A percentile compares a stretch with the other conserved stretches of the same genome.
phyloP scores from a whole-genome alignment of 2,888 invertebrate genomes.

The Aproaerema taeniolella region DNA sequence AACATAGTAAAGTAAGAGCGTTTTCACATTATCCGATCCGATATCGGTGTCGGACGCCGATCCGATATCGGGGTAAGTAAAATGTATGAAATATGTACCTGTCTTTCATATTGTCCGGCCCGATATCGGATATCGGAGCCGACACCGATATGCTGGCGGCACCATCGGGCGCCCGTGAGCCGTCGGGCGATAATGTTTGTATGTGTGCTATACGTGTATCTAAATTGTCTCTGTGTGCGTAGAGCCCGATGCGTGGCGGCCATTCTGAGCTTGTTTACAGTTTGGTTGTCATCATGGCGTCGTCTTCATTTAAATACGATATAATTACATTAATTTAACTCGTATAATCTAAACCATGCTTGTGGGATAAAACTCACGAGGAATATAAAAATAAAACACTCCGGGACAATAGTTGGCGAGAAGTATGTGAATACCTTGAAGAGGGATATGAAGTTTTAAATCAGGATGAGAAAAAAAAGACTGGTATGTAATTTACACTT shows the following conservation, averaged over 20 bases:
- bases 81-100: neutral
- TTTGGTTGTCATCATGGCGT: neutral
- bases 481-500: no score
- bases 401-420: no score
- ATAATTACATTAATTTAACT: neutral
- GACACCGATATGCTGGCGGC: no score
- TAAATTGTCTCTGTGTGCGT: conserved; percentile 21
- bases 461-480: no score
- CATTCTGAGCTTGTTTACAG: conserved; percentile 15
- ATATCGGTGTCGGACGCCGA: neutral
- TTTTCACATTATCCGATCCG: no score
- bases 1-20: no score
- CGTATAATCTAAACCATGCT: no score
- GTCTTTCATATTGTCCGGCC: neutral
- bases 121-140: neutral
- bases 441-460: no score
- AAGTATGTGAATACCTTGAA: no score
- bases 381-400: no score
- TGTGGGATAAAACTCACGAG: no score
- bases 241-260: conserved; percentile 19
- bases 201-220: conserved; percentile 19
- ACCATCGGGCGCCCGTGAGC: neutral
- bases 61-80: neutral
- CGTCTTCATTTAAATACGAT: neutral
- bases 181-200: neutral